Evolutionary conservation across 1,140 invertebrate genomes (phyloP).

Genomic region (Drosophila insularis): DNA sequence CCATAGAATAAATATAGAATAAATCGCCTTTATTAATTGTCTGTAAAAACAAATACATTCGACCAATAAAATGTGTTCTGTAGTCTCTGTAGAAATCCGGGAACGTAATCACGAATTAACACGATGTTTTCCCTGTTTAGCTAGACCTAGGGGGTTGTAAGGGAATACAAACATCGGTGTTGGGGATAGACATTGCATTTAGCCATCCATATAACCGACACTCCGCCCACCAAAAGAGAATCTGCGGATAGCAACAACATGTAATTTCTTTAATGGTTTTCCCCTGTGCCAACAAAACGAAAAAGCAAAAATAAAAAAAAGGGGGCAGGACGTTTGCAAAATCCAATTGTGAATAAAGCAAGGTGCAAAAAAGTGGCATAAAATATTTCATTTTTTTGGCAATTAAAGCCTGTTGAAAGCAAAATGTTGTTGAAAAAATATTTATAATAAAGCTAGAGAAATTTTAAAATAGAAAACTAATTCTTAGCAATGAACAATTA

Average conservation of each 20-base stretch:
- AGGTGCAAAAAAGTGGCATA: constrained; percentile 51
- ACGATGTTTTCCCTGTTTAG: too few relatives aligned
- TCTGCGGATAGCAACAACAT: constrained; percentile 46
- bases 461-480: background rate
- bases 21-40: too few relatives aligned
- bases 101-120: too few relatives aligned
- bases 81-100: too few relatives aligned
- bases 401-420: constrained; percentile 1
- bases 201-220: constrained; percentile 26
- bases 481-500: too few relatives aligned
- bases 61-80: too few relatives aligned
- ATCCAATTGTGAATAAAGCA: constrained; percentile 61
- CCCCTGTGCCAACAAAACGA: constrained; percentile 39
- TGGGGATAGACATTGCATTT: background rate
- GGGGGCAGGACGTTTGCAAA: constrained; percentile 19
- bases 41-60: too few relatives aligned
- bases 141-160: background rate
- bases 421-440: background rate
- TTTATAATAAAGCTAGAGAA: background rate
- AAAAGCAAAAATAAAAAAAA: constrained; percentile 47
- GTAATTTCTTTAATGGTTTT: constrained; percentile 81
- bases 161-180: background rate
- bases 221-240: constrained; percentile 27
- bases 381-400: constrained; percentile 2
- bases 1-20: too few relatives aligned